Evolutionary conservation across 2,113 vertebrate genomes (phyloP).

Genomic region (Gracilinanus agilis): DNA sequence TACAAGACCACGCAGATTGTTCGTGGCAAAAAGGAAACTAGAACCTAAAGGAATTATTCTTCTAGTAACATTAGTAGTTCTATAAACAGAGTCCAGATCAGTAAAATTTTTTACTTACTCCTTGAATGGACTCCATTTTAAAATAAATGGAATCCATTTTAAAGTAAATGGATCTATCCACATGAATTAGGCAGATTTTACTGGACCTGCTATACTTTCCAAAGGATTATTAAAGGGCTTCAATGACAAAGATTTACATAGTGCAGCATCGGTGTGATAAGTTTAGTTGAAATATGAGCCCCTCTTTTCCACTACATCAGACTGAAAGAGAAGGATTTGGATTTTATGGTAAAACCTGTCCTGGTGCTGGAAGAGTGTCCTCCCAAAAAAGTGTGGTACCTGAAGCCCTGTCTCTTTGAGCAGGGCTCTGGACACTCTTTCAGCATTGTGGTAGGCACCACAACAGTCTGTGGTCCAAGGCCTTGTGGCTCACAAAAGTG

Average conservation of each 20-base stretch:
- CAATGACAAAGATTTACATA: too few species aligned
- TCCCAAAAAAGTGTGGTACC: not conserved
- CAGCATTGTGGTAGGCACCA: not conserved
- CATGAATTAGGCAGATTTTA: not conserved
- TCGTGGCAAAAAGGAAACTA: not conserved
- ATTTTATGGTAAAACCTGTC: too few species aligned
- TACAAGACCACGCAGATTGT: not conserved
- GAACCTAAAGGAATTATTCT: not conserved
- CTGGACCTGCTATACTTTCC: not conserved
- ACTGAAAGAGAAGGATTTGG: not conserved
- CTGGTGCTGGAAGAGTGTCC: not conserved
- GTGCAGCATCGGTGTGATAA: not conserved
- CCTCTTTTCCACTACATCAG: not conserved
- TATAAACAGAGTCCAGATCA: not conserved
- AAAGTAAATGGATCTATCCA: not conserved
- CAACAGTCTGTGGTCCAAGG: too few species aligned
- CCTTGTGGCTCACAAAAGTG: too few species aligned
- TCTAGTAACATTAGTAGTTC: not conserved
- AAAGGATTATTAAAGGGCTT: not conserved
- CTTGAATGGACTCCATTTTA: too few species aligned
- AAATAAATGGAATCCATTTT: not conserved
- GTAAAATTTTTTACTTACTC: not conserved
- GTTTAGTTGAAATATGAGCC: not conserved
- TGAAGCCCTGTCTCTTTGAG: not conserved
- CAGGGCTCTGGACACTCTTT: not conserved